phyloP scores from a whole-genome alignment of 1,140 invertebrate species.

The Drosophila sturtevanti region DNA sequence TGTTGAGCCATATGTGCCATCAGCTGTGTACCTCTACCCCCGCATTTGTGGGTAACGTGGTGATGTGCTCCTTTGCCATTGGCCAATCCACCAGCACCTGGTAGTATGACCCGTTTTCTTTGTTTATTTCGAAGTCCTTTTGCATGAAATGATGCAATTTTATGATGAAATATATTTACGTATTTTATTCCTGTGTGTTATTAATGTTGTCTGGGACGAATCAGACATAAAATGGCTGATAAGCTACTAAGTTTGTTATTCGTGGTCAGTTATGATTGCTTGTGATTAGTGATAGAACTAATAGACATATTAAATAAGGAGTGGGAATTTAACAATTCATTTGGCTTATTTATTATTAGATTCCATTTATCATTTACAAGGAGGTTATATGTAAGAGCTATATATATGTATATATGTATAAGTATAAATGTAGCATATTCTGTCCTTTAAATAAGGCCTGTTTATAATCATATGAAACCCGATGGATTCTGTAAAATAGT shows the following conservation, averaged over 20 bases:
- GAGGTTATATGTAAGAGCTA: no score
- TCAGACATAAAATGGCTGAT: neutral
- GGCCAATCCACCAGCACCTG: neutral
- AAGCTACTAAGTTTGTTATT: neutral
- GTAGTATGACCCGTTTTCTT: slow-evolving; percentile 28
- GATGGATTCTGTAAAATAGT: no score
- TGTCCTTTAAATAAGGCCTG: no score
- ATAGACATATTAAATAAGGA: no score
- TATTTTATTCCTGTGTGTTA: neutral
- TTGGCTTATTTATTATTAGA: no score
- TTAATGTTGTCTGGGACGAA: neutral
- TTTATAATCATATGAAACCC: no score
- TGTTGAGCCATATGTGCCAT: slow-evolving; percentile 32
- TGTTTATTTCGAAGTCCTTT: neutral
- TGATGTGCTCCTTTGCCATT: neutral
- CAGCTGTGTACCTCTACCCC: slow-evolving; percentile 12
- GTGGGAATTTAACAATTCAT: no score
- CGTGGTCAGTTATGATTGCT: neutral
- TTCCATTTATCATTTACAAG: no score
- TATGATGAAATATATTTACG: slow-evolving; percentile 32
- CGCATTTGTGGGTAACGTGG: neutral
- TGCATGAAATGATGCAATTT: slow-evolving; percentile 9
- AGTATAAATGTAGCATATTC: no score
- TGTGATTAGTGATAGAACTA: neutral
- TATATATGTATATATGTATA: no score